Conservation (phyloP, 2,797 vertebrate genomes). For the Champsocephalus esox region DNA sequence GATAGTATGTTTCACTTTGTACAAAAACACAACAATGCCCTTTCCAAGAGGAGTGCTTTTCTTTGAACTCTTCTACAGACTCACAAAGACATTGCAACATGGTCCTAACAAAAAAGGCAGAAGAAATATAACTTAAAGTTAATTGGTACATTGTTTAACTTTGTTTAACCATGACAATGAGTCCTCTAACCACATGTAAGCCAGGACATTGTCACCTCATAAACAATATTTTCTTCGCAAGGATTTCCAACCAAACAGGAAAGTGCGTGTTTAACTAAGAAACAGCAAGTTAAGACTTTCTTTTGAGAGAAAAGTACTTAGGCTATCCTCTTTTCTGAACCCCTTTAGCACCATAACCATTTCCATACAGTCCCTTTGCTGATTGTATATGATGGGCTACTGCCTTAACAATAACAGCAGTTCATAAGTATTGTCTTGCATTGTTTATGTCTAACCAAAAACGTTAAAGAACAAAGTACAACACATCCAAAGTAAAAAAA, state of each 20-base stretch:
- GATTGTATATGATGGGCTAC: neutral
- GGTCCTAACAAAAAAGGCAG: neutral
- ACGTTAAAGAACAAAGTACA: neutral
- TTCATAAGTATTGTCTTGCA: neutral
- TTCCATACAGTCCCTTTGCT: neutral
- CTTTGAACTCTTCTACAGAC: slow-evolving; percentile 10
- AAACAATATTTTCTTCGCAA: neutral
- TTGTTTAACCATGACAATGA: neutral
- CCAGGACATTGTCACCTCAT: neutral
- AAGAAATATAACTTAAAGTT: neutral
- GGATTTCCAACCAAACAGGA: neutral
- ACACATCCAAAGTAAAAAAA: neutral
- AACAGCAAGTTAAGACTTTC: neutral
- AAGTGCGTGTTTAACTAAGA: neutral
- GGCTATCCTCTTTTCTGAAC: neutral
- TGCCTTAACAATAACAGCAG: neutral
- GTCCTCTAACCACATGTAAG: neutral
- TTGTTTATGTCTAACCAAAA: slow-evolving; percentile 3
- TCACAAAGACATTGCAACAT: slow-evolving; percentile 9
- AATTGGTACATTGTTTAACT: neutral
- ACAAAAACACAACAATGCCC: neutral
- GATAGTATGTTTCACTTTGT: neutral
- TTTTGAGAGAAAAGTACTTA: too few species aligned
- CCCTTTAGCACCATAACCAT: neutral
- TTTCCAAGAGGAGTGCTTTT: neutral